Conservation (phyloP, 2,797 vertebrate genomes). For the Choloepus didactylus region DNA sequence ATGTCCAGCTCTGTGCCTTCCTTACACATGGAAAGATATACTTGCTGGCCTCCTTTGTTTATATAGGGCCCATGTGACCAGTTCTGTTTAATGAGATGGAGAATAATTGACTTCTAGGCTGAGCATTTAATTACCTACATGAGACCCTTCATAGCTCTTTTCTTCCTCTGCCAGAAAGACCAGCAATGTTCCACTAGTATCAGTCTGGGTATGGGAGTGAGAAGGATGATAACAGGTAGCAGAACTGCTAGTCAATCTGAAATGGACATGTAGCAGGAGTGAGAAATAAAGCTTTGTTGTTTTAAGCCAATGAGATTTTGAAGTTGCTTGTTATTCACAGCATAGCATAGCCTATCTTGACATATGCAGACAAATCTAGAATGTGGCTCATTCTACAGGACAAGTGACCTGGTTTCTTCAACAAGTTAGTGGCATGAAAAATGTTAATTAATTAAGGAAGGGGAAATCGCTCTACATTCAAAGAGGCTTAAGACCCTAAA, state of each 20-base stretch:
- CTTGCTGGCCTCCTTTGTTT: background rate
- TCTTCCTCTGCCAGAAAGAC: background rate
- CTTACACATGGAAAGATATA: background rate
- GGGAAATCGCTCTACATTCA: background rate
- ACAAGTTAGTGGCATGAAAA: slow-evolving; percentile 23
- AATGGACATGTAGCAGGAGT: background rate
- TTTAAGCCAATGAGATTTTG: background rate
- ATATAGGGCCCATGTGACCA: background rate
- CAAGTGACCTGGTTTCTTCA: slow-evolving; percentile 6
- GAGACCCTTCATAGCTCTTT: background rate
- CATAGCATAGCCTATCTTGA: background rate
- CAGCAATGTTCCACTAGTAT: background rate
- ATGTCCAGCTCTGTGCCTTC: background rate
- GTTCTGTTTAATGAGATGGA: slow-evolving; percentile 4
- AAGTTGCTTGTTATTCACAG: background rate
- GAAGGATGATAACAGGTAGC: background rate
- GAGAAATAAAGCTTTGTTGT: background rate
- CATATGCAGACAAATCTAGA: background rate
- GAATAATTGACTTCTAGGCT: background rate
- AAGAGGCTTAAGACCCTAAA: background rate
- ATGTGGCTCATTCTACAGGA: background rate
- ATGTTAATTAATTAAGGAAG: slow-evolving; percentile 43
- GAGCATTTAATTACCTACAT: background rate
- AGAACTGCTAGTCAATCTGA: background rate
- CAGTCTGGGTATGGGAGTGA: background rate